Evolutionary conservation across 2,113 vertebrate species (phyloP), one percentile per base, ranked within the genome.

Genomic region (Mormyrus lacerda): DNA sequence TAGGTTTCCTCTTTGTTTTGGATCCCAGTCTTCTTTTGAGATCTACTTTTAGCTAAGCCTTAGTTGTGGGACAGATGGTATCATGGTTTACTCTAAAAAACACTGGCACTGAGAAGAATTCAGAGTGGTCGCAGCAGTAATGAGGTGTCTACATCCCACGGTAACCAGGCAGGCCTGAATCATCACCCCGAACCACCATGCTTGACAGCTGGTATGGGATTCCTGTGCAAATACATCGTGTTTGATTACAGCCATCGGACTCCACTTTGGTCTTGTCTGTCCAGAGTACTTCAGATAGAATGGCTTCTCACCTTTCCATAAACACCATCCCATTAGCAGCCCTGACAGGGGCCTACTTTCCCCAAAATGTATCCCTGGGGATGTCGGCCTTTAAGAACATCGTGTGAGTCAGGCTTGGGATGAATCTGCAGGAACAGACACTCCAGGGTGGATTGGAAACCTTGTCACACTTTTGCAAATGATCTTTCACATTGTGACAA

Each of bases 41-140:
- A 53, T 89, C 83, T n/a, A 83, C 50, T 85, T 88, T 90, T 87
- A 87, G 44, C 88, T 79, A 42, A 39, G 73, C 35, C 13, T 79
- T 19, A 79, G 73, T 42, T 79, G 13, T 79, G 73, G 73, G 73
- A 79, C 73, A 79, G 73, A 79, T 79, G 35, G 73, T 79, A 13
- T 55, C 51, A 42, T 87, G 51, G 24, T 19, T 55, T 50, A 55
- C 35, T 58, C 35, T 51, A 31, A 39, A 55, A 58, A 87, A 50
- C 45, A 85, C 15, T 79, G 35, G 35, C 31, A 19, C 61, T 79
- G 73, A 79, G 15, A 42, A 39, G 35, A 79, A 79, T 85, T 48
- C 24, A 47, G 24, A 85, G 82, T 48, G 45, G 42, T 8, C 39
- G 82, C 35, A 3, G 11, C 42, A 45, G 11, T 85, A 85, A 85